These are phyloP conservation scores for Nasonia oneida DNA, from an alignment of 2,888 invertebrate genomes.

Conservation along the genomic window DNA sequence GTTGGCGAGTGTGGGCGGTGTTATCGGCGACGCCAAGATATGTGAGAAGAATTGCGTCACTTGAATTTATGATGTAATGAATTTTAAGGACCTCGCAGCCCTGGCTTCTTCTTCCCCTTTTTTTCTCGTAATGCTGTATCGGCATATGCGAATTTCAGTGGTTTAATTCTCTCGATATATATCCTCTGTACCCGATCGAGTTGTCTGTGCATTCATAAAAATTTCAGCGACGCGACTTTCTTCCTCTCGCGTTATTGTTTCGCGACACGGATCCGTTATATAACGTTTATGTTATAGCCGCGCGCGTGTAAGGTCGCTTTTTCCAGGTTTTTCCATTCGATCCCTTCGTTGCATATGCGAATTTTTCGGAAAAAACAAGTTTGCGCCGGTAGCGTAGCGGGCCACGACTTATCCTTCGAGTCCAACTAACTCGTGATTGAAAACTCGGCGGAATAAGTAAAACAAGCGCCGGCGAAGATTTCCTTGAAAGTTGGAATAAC, in stretches of 20 bases:
- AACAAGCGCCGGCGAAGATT: not conserved
- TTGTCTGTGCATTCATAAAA: not conserved
- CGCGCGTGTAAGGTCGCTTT: no score
- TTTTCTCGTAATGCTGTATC: not conserved
- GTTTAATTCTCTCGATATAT: no score
- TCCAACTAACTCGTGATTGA: not conserved
- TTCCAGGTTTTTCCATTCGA: not conserved
- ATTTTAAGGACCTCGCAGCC: slow-evolving; percentile 19
- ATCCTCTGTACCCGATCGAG: no score
- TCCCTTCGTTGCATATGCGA: not conserved
- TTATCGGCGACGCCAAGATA: not conserved
- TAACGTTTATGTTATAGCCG: not conserved
- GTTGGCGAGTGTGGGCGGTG: not conserved
- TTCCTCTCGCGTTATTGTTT: not conserved
- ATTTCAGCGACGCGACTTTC: not conserved
- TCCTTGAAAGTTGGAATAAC: not conserved
- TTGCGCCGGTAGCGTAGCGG: not conserved
- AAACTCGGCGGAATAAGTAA: not conserved
- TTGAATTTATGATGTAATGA: slow-evolving; percentile 36
- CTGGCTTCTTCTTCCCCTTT: not conserved
- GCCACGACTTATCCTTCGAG: not conserved
- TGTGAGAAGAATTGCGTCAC: slow-evolving; percentile 23
- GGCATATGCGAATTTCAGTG: no score
- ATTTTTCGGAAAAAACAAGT: not conserved
- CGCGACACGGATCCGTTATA: not conserved